phyloP scores from a whole-genome alignment of 2,797 vertebrate species.

The Enteromius unitaeniatus region DNA sequence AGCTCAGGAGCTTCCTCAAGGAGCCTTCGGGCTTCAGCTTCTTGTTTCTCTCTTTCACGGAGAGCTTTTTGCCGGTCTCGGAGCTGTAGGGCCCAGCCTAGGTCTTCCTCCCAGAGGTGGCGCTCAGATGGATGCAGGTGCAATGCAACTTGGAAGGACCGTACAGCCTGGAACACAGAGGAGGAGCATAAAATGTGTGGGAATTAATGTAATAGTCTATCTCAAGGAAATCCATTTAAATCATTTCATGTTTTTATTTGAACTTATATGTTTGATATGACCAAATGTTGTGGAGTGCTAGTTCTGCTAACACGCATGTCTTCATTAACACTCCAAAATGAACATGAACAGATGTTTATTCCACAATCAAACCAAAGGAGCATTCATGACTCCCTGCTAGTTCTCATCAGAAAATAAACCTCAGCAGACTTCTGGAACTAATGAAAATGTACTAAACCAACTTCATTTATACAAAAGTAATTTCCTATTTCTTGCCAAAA shows the following conservation, averaged over 20 bases:
- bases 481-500: not conserved
- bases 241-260: not conserved
- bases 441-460: conserved; percentile 3
- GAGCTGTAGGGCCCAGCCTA: conserved; percentile 87
- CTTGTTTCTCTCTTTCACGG: conserved; percentile 67
- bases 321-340: not conserved
- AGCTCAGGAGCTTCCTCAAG: conserved; percentile 78
- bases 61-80: conserved; percentile 79
- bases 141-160: conserved; percentile 87
- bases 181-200: not conserved
- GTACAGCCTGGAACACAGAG: conserved; percentile 71
- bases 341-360: conserved; percentile 6
- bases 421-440: conserved; percentile 2
- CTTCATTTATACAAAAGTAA: not conserved
- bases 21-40: conserved; percentile 69
- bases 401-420: not conserved
- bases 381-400: not conserved
- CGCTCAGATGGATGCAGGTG: conserved; percentile 88
- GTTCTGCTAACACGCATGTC: not conserved
- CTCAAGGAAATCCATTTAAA: not conserved
- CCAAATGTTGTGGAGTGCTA: not conserved
- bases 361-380: not conserved
- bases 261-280: not conserved
- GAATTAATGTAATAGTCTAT: not conserved
- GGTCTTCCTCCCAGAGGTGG: conserved; percentile 91